Percentiles rank a stretch among this genome's conserved stretches.
phyloP scores from a whole-genome alignment of 2,113 vertebrate species.

The Apus apus region DNA sequence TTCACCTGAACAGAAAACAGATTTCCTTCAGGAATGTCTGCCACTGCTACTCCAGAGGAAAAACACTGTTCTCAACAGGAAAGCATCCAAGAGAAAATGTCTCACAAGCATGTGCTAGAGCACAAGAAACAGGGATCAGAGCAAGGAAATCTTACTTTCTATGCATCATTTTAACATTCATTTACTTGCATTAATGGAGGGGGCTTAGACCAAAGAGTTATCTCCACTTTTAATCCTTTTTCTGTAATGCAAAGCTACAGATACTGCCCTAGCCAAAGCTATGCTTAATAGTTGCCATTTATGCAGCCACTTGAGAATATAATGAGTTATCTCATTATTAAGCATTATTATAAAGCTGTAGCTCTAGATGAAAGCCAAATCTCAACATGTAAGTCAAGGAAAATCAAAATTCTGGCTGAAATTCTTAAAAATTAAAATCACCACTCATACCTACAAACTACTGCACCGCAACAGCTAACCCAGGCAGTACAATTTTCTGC shows the following conservation, averaged over 20 bases:
- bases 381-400: neutral
- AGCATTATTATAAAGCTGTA: neutral
- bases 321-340: neutral
- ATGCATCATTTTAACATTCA: neutral
- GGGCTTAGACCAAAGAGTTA: neutral
- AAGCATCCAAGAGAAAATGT: neutral
- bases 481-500: neutral
- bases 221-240: neutral
- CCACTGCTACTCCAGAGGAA: neutral
- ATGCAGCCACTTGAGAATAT: neutral
- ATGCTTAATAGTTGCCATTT: neutral
- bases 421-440: neutral
- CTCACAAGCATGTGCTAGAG: neutral
- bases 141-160: neutral
- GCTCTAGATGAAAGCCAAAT: neutral
- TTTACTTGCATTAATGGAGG: neutral
- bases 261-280: neutral
- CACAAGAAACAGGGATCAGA: neutral
- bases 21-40: neutral
- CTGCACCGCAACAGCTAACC: fast-evolving
- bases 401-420: neutral
- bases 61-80: neutral
- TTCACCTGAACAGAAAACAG: constrained; percentile 16
- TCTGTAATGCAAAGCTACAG: neutral
- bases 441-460: neutral